Base-by-base conservation (phyloP, 1,140 invertebrate genomes). In the Dendroctonus ponderosae region DNA sequence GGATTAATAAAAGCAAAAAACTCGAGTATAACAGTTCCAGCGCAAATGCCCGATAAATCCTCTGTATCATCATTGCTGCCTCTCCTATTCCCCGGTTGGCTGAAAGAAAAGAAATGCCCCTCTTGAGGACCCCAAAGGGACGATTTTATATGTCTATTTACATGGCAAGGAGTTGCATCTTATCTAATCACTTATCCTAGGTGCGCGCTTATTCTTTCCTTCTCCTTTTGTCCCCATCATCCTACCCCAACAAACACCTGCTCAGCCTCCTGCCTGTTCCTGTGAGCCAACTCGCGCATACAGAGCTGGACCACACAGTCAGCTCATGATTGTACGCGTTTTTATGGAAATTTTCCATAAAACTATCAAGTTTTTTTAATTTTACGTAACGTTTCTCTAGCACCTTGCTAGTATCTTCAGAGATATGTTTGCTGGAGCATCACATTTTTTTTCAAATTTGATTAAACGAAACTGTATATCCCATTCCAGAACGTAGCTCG, bases 161-260 rank as follows among this genome's bases (percentile, higher is more conserved):
- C 42, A 43, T 40, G 6, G 46, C 46, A 40, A 40, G 59, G 38
- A 44, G 41, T 41, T 63, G 51, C 50, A 63, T 63, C 48, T 51
- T 38, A 57, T 65, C 62, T 57, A 65, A 65, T 65, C 52, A 57
- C 62, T 65, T 65, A 65, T 41, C 43, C 6, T 44, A 51, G 48
- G 50, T 40, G 40, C 40, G 46, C n/a, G 43, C 39, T 57, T 65
- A 50, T 65, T 57, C 54, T 56, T 65, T 63, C 49, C 62, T 14
- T 11, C 38, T 41, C 42, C 49, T 54, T 65, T 65, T 56, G 43
- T 57, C 48, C 46, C 53, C 12, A 43, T 65, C 44, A 65, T 65
- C 62, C 62, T 65, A 65, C 54, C 62, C 62, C 62, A 65, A 65
- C 62, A 65, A 65, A 65, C 62, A 65, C 62, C 62, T 65, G 62